phyloP scores from a whole-genome alignment of 2,888 invertebrate genomes.

The Antheraea yamamai region DNA sequence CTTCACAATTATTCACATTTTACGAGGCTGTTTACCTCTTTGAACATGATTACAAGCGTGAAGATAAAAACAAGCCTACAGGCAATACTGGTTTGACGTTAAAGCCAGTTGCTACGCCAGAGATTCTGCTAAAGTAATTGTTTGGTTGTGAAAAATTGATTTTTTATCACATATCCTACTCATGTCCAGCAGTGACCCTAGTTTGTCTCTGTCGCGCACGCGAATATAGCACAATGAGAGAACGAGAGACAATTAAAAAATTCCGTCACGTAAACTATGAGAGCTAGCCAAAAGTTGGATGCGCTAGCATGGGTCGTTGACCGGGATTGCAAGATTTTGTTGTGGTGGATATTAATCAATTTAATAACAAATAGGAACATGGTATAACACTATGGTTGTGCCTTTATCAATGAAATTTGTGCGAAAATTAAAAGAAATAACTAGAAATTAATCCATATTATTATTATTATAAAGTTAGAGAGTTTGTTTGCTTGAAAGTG shows the following conservation, averaged over 20 bases:
- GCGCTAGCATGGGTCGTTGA: conserved; percentile 50
- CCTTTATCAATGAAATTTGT: neutral
- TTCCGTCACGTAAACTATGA: conserved; percentile 69
- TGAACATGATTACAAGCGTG: neutral
- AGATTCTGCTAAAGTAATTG: conserved; percentile 24
- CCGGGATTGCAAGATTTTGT: conserved; percentile 51
- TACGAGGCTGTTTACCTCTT: neutral
- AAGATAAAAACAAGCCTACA: conserved; percentile 9
- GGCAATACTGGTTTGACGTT: conserved; percentile 8
- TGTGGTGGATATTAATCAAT: conserved; percentile 15
- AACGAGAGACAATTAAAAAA: conserved; percentile 66
- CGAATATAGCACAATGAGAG: conserved; percentile 37
- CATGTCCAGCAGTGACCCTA: conserved; percentile 36
- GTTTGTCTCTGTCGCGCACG: conserved; percentile 43
- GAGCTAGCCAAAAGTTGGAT: conserved; percentile 70
- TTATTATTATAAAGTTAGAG: neutral
- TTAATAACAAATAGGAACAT: conserved; percentile 11
- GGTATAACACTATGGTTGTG: neutral
- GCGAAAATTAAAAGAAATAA: neutral
- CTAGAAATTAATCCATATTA: too few species aligned
- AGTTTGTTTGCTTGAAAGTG: too few species aligned
- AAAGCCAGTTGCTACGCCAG: conserved; percentile 10
- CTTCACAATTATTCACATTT: neutral
- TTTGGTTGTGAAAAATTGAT: conserved; percentile 34
- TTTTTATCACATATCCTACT: conserved; percentile 31